Percentiles rank a stretch among this genome's conserved stretches.
These are phyloP conservation scores for Limonius californicus DNA, from an alignment of 1,140 invertebrate genomes.

Conservation along the genomic window DNA sequence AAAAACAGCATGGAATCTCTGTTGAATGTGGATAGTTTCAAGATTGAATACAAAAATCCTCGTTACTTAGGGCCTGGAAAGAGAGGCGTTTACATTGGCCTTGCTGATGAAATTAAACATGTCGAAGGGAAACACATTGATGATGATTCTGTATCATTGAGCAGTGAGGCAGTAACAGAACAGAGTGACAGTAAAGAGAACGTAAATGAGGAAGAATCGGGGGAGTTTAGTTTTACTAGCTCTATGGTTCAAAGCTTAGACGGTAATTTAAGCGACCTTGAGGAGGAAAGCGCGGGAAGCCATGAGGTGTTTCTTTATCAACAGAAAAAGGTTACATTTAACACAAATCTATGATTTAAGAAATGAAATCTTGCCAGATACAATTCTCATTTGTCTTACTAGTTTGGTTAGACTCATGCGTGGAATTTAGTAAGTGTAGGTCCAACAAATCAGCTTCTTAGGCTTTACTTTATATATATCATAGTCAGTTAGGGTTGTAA, in stretches of 20 bases:
- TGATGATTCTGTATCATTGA: slow-evolving; percentile 9
- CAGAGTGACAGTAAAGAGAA: background rate
- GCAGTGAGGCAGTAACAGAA: background rate
- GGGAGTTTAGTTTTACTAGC: slow-evolving; percentile 47
- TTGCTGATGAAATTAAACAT: slow-evolving; percentile 16
- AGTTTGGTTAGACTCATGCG: too few relatives aligned
- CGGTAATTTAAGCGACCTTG: slow-evolving; percentile 26
- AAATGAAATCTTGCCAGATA: too few relatives aligned
- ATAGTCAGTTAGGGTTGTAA: too few relatives aligned
- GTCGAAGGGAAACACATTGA: slow-evolving; percentile 19
- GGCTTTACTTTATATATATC: too few relatives aligned
- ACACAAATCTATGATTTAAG: background rate
- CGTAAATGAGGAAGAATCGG: background rate
- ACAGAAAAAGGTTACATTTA: slow-evolving; percentile 20
- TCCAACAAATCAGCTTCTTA: too few relatives aligned
- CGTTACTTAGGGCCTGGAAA: slow-evolving; percentile 52
- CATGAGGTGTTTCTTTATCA: slow-evolving; percentile 13
- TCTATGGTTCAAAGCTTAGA: slow-evolving; percentile 46
- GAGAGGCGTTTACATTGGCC: slow-evolving; percentile 33
- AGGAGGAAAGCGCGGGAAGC: slow-evolving; percentile 12
- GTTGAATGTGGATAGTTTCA: slow-evolving; percentile 30
- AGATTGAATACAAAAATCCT: slow-evolving; percentile 54
- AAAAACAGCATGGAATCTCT: slow-evolving; percentile 6
- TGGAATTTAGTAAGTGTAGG: too few relatives aligned
- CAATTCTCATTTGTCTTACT: too few relatives aligned